phyloP scores from a whole-genome alignment of 2,888 invertebrate species.

The Macrosiphum euphorbiae region DNA sequence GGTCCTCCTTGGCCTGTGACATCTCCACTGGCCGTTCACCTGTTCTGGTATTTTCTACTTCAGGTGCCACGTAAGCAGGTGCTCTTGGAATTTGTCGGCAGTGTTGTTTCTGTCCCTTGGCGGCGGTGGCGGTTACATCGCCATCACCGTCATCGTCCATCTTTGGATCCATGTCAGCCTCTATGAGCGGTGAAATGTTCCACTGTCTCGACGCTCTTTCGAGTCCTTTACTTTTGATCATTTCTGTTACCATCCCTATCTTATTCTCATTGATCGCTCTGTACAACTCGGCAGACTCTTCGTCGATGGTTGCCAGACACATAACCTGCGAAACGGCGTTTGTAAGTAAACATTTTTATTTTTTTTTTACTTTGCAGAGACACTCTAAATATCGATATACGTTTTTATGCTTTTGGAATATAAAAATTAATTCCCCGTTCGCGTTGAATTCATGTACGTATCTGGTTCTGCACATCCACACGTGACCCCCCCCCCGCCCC shows the following conservation, averaged over 20 bases:
- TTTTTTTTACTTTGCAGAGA: neutral
- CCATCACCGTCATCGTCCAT: neutral
- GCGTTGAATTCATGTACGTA: neutral
- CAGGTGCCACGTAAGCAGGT: neutral
- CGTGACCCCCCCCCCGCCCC: fast-evolving
- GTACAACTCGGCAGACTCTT: neutral
- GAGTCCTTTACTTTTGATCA: neutral
- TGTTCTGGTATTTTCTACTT: neutral
- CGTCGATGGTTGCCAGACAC: neutral
- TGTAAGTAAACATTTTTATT: neutral
- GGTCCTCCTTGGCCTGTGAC: neutral
- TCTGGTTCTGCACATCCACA: too few species aligned
- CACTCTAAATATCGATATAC: neutral
- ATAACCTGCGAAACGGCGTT: neutral
- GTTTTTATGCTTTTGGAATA: neutral
- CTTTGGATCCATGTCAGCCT: neutral
- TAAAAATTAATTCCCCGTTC: neutral
- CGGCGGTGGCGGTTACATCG: neutral
- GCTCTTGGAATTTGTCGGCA: fast-evolving
- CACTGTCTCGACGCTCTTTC: neutral
- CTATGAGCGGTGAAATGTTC: neutral
- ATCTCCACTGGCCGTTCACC: neutral
- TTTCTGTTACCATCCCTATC: neutral
- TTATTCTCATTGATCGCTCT: neutral
- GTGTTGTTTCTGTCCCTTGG: neutral